phyloP scores from a whole-genome alignment of 2,888 invertebrate genomes.

The Microchrysa polita region DNA sequence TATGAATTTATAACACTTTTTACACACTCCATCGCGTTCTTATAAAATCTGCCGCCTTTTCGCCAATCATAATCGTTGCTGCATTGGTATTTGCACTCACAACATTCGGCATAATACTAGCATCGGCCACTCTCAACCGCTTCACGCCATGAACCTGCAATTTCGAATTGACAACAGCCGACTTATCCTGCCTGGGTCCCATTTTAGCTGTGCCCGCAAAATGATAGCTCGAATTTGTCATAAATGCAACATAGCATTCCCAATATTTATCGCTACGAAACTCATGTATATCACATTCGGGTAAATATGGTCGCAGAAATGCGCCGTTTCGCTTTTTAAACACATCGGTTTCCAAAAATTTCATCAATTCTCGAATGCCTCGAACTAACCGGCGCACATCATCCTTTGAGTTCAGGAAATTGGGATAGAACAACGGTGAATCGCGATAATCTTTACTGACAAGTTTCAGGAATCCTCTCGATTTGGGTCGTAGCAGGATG shows the following conservation, averaged over 20 bases:
- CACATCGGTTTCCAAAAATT: conserved; percentile 62
- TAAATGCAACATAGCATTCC: conserved; percentile 84
- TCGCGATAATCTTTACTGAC: conserved; percentile 68
- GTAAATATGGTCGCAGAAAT: conserved; percentile 62
- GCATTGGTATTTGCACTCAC: conserved; percentile 73
- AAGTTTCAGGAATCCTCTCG: conserved; percentile 68
- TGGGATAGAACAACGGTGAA: conserved; percentile 70
- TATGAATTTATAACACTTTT: too few species aligned
- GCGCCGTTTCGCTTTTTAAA: conserved; percentile 63
- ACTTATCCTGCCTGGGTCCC: conserved; percentile 66
- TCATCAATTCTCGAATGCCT: conserved; percentile 61
- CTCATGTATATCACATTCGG: conserved; percentile 54
- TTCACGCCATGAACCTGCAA: conserved; percentile 67
- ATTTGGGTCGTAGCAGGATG: conserved; percentile 66
- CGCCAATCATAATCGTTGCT: conserved; percentile 72
- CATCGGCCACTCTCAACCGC: conserved; percentile 71
- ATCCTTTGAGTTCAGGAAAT: conserved; percentile 69
- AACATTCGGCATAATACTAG: conserved; percentile 73
- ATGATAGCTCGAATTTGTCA: conserved; percentile 80
- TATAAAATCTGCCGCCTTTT: conserved; percentile 73
- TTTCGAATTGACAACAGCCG: conserved; percentile 68
- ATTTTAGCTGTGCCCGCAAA: conserved; percentile 74
- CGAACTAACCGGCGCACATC: conserved; percentile 67
- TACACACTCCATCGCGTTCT: conserved; percentile 65
- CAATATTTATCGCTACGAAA: conserved; percentile 72